Percentiles rank a stretch among this genome's conserved stretches.
phyloP scores from a whole-genome alignment of 2,797 vertebrate species.

The Sebastes baramenuke region DNA sequence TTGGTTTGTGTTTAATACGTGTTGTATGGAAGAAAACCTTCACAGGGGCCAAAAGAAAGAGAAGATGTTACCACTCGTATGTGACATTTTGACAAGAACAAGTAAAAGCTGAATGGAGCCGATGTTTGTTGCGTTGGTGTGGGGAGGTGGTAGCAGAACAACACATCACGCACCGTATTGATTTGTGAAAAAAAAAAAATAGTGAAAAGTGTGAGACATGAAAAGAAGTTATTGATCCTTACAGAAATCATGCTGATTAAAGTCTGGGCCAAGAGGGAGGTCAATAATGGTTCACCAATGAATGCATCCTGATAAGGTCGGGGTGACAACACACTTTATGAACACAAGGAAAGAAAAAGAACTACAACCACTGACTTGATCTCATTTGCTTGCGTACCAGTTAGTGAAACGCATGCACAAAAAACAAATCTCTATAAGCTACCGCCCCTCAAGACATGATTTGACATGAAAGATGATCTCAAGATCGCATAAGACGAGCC shows the following conservation, averaged over 20 bases:
- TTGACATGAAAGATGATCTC: constrained; percentile 40
- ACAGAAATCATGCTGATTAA: constrained; percentile 77
- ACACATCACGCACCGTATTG: constrained; percentile 70
- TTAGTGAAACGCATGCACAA: neutral
- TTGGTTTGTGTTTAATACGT: neutral
- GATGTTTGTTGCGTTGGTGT: constrained; percentile 26
- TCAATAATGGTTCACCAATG: constrained; percentile 64
- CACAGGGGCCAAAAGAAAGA: neutral
- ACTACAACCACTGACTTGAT: constrained; percentile 2
- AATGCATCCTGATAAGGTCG: constrained; percentile 66
- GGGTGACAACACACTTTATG: neutral
- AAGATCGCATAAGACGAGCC: constrained; percentile 50
- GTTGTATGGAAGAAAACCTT: constrained; percentile 1
- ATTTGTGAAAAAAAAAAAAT: constrained; percentile 69
- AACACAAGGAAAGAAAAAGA: constrained; percentile 2
- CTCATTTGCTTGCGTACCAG: neutral
- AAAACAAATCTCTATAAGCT: neutral
- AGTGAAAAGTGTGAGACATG: constrained; percentile 77
- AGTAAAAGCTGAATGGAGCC: constrained; percentile 57
- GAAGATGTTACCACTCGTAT: neutral
- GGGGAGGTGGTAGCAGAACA: constrained; percentile 39
- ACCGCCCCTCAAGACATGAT: constrained; percentile 13
- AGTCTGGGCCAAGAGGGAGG: constrained; percentile 51
- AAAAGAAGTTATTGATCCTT: constrained; percentile 81
- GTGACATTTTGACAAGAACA: constrained; percentile 41